A percentile compares a stretch with the other conserved stretches of the same genome.
phyloP scores from a whole-genome alignment of 2,888 invertebrate species.

The Cryptus viduatorius region DNA sequence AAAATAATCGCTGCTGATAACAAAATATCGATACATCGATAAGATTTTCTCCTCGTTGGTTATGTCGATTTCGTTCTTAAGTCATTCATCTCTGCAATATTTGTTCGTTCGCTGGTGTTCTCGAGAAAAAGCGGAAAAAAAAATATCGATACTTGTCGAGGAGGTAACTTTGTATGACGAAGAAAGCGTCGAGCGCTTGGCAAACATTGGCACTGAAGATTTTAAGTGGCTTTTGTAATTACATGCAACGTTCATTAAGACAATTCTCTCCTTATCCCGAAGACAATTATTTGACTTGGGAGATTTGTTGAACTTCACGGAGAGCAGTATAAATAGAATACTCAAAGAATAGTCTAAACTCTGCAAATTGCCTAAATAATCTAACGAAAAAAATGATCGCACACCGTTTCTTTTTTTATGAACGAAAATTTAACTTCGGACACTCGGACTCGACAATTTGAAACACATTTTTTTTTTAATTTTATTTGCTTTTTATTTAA shows the following conservation, averaged over 20 bases:
- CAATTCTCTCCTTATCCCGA: neutral
- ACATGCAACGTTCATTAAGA: conserved; percentile 22
- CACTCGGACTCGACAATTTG: no score
- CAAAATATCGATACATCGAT: conserved; percentile 8
- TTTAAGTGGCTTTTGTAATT: conserved; percentile 41
- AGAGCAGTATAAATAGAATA: neutral
- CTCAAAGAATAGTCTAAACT: neutral
- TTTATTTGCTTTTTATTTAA: no score
- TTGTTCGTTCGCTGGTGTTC: neutral
- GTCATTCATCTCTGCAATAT: conserved; percentile 12
- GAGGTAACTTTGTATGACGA: conserved; percentile 34
- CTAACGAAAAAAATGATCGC: no score
- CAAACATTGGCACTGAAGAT: conserved; percentile 36
- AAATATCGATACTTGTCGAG: neutral
- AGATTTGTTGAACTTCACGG: neutral
- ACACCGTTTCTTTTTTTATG: no score
- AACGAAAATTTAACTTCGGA: no score
- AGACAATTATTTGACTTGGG: neutral
- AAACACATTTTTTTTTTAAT: no score
- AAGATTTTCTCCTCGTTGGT: conserved; percentile 39
- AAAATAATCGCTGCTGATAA: conserved; percentile 17
- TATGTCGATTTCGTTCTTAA: conserved; percentile 10
- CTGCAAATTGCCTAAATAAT: no score
- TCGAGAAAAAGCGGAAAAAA: neutral
- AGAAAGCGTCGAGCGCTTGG: conserved; percentile 44